Evolutionary conservation across 2,797 vertebrate genomes (phyloP), one percentile per base, ranked within the genome.

Genomic region (Protonibea diacanthus): DNA sequence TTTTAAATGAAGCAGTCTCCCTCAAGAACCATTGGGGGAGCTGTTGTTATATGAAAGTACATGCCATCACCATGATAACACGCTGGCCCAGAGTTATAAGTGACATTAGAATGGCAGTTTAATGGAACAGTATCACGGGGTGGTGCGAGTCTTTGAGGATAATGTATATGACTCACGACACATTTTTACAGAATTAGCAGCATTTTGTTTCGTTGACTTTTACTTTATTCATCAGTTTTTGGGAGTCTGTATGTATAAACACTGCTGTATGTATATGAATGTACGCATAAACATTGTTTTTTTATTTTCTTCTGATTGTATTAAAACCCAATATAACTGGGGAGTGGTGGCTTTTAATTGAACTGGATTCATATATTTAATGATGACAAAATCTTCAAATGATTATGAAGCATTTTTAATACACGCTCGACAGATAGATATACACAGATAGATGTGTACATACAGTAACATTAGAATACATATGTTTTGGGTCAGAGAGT

Each of bases 21-120:
- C 10, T 48, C 2, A 44, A 48, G 51, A 82, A 74, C 80, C 69
- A 80, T 73, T 85, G 84, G 76, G 78, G 78, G 78, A 80, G 78
- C 80, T 82, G 27, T 81, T 84, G 78, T 68, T 59, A 53, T 72
- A 74, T 63, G 14, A 49, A 86, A 82, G 38, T 17, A 14, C 55
- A 63, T 48, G 33, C 17, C 27, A 55, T 49, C 51, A 71, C 17
- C 33, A 42, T 52, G 23, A n/a, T 27, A 20, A 12, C 18, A 29
- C 23, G 44, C 17, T 72, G 33, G 65, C 48, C 7, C 33, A 53
- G 38, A 52, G 48, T 53, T 17, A n/a, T 0, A 25, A 27, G 40
- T 56, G 27, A 57, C 21, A 55, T 38, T 12, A 55, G 29, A 44
- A 2, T 2, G 8, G 17, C 44, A 71, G 18, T 20, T 8, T 10